Evolutionary conservation across 2,797 vertebrate species (phyloP).

Genomic region (Anguilla pacifica): DNA sequence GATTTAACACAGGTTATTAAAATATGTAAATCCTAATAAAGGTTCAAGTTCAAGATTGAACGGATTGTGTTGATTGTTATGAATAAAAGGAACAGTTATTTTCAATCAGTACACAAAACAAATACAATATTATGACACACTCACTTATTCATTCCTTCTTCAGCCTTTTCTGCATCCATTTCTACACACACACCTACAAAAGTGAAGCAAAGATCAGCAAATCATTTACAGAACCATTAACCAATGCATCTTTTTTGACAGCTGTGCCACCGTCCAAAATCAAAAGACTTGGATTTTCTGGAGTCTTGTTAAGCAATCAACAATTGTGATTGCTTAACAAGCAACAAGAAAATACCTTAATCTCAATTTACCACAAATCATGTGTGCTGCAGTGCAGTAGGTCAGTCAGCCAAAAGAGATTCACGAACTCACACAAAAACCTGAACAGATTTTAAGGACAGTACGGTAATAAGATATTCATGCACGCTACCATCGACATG

Average conservation of each 20-base stretch:
- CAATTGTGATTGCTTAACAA: too few species aligned
- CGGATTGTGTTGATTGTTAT: background rate
- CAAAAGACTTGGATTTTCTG: background rate
- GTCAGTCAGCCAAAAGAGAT: too few species aligned
- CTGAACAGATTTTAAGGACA: too few species aligned
- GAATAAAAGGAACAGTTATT: too few species aligned
- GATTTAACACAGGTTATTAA: too few species aligned
- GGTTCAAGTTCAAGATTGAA: background rate
- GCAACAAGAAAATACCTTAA: too few species aligned
- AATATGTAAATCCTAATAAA: background rate
- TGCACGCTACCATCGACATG: too few species aligned
- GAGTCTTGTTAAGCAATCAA: background rate
- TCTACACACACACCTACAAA: constrained; percentile 60
- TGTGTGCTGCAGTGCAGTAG: too few species aligned
- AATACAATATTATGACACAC: constrained; percentile 24
- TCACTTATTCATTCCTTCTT: constrained; percentile 57
- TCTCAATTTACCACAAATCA: too few species aligned
- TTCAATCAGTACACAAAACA: background rate
- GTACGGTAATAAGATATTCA: too few species aligned
- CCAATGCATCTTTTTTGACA: background rate
- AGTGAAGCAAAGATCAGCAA: constrained; percentile 22
- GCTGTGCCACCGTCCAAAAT: background rate
- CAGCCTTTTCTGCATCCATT: constrained; percentile 45
- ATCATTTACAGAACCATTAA: background rate
- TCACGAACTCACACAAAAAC: too few species aligned